Evolutionary conservation across 2,113 vertebrate genomes (phyloP), one percentile per base, ranked within the genome.

Genomic region (Willisornis vidua): DNA sequence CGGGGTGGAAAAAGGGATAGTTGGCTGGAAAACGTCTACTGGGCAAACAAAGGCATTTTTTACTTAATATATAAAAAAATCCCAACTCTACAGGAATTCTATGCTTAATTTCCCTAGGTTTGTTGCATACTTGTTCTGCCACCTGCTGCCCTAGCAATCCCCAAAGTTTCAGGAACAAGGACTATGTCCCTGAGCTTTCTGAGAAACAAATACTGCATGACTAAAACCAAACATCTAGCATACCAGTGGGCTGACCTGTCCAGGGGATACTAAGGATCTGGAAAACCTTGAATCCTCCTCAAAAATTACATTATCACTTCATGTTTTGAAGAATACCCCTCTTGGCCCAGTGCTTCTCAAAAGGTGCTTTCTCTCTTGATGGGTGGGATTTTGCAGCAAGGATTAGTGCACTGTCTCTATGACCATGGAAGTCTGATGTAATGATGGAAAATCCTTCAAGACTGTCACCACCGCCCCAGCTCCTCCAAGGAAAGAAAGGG

Each of bases 1-100:
- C 75, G 86, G 85, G 25, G 90, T 88, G 62, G 90, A 93, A 96
- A 87, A 94, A 87, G 19, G 66, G 71, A 83, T 51, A 79, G 85
- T 13, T 80, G 78, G 85, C 67, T 91, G 39, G 46, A 94, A 95
- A 94, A 61, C 3, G 23, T 79, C 81, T 58, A 28, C 49, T 66
- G 51, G 54, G 93, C 59, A 91, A 93, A 85, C n/a, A 76, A 78
- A 76, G 37, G 67, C 66, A 59, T 62, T 43, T 82, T 92, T 71
- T 33, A 78, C 28, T 68, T 48, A 54, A 57, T n/a, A 75, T 19
- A 67, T 33, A 9, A 58, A 73, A 46, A 67, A 80, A 7, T 14
- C 35, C 9, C 48, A 76, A 26, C 20, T 13, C 10, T 16, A 51
- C 54, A 87, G 63, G n/a, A 87, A 91, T 82, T 87, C 41, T 83